Conservation (phyloP, 2,888 invertebrate species). For the Tenthredo notha region DNA sequence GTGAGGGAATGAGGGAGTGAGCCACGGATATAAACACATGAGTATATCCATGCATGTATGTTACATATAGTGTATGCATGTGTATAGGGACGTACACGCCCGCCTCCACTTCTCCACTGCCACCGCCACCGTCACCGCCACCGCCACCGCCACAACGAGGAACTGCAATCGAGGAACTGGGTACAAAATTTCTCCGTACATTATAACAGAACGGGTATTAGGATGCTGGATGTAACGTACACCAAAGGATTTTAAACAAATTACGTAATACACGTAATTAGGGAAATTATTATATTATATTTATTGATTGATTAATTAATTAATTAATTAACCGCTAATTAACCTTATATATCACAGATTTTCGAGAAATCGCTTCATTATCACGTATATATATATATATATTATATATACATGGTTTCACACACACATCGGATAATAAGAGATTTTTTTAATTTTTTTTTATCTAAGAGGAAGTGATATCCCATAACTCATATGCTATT, state of each 20-base stretch:
- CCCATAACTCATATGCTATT: too few species aligned
- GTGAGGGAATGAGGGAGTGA: background rate
- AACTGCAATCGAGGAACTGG: background rate
- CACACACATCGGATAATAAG: too few species aligned
- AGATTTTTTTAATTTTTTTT: too few species aligned
- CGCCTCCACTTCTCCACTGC: background rate
- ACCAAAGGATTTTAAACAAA: background rate
- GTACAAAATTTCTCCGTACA: too few species aligned
- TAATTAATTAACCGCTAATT: slow-evolving; percentile 61
- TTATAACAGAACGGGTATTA: background rate
- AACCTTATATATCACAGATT: background rate
- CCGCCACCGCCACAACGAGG: background rate
- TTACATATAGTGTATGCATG: background rate
- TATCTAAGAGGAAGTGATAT: too few species aligned
- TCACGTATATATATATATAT: too few species aligned
- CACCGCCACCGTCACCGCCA: too few species aligned
- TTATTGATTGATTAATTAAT: background rate
- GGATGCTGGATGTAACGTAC: too few species aligned
- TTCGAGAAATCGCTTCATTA: too few species aligned
- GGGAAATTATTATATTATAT: slow-evolving; percentile 41
- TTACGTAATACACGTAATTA: slow-evolving; percentile 54
- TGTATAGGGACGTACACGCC: slow-evolving; percentile 20
- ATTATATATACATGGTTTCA: too few species aligned
- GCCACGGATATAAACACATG: background rate
- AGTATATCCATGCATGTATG: background rate